phyloP scores from a whole-genome alignment of 2,113 vertebrate species.

The Tonatia bakeri region DNA sequence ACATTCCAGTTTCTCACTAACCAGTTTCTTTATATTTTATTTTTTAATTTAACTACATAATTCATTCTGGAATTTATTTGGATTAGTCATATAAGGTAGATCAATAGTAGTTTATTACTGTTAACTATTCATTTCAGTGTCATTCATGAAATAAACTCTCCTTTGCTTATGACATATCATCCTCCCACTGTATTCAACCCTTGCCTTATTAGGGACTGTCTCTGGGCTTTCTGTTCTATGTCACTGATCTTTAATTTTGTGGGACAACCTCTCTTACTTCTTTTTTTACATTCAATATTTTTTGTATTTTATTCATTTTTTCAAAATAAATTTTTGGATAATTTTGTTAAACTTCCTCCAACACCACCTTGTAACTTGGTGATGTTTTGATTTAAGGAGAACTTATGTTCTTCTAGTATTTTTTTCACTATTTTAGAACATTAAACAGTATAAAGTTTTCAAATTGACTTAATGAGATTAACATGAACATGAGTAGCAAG shows the following conservation, averaged over 20 bases:
- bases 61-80: background rate
- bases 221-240: background rate
- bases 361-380: background rate
- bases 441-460: background rate
- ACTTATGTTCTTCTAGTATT: background rate
- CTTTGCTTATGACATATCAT: background rate
- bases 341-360: background rate
- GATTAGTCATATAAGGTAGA: background rate
- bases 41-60: background rate
- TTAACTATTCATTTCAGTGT: background rate
- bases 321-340: background rate
- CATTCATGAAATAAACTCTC: background rate
- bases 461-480: constrained; percentile 11
- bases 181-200: background rate
- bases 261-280: background rate
- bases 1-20: too few species aligned
- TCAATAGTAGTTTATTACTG: background rate
- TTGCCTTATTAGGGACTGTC: background rate
- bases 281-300: background rate
- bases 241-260: background rate
- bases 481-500: background rate
- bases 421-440: background rate
- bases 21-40: background rate
- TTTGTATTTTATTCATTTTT: background rate
- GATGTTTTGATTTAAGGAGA: background rate